Evolutionary conservation across 2,113 vertebrate genomes (phyloP).

Genomic region (Poecilia latipinna): DNA sequence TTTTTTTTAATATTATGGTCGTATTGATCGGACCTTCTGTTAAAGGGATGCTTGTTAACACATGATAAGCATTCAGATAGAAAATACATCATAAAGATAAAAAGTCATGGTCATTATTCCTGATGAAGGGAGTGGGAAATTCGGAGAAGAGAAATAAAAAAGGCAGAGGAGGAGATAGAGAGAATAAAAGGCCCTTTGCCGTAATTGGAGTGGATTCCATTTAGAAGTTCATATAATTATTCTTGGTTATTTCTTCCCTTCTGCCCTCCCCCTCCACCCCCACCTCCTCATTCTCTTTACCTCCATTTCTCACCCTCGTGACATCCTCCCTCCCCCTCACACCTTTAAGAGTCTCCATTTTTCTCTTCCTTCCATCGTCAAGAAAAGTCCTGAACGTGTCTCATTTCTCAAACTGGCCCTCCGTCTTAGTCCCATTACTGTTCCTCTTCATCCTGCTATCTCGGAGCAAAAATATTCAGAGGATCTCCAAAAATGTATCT

Average conservation of each 20-base stretch:
- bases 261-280: constrained; percentile 32
- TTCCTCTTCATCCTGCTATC: constrained; percentile 16
- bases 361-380: constrained; percentile 46
- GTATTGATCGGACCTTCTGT: constrained; percentile 77
- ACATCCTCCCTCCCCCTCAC: constrained; percentile 61
- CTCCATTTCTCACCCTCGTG: constrained; percentile 58
- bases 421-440: constrained; percentile 61
- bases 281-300: constrained; percentile 42
- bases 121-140: constrained; percentile 71
- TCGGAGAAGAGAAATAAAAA: constrained; percentile 26
- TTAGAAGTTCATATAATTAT: constrained; percentile 76
- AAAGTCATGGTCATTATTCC: constrained; percentile 84
- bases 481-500: constrained; percentile 41
- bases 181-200: constrained; percentile 71
- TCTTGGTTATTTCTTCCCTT: constrained; percentile 60
- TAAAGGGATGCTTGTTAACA: constrained; percentile 85
- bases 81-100: constrained; percentile 81
- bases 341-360: constrained; percentile 64
- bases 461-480: constrained; percentile 32
- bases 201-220: constrained; percentile 76
- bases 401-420: constrained; percentile 52
- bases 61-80: constrained; percentile 81
- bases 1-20: constrained; percentile 46
- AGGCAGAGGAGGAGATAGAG: constrained; percentile 36
- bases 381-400: constrained; percentile 58